Percentiles rank a stretch among this genome's conserved stretches.
Evolutionary conservation across 2,888 invertebrate genomes (phyloP).

Genomic region (Tryphoninae sp.): DNA sequence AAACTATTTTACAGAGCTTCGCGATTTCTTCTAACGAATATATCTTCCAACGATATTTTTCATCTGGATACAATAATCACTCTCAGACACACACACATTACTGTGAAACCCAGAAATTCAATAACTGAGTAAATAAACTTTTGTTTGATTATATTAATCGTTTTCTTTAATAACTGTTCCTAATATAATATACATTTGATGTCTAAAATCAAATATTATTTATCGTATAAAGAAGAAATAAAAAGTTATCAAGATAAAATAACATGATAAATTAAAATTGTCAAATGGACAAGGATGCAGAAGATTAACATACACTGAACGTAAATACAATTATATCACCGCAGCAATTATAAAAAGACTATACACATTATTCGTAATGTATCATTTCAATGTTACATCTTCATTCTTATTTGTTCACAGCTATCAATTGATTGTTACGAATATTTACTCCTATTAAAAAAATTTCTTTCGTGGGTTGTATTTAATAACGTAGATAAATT

Average conservation of each 20-base stretch:
- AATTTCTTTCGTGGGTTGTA: not conserved
- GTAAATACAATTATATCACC: constrained; percentile 42
- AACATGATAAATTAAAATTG: constrained; percentile 37
- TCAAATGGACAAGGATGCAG: constrained; percentile 38
- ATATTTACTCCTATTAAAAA: constrained; percentile 1
- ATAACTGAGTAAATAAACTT: constrained; percentile 51
- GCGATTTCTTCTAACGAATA: constrained; percentile 22
- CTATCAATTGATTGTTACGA: not conserved
- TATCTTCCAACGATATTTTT: constrained; percentile 48
- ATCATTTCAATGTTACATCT: constrained; percentile 8
- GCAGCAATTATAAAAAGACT: constrained; percentile 32
- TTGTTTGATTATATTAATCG: constrained; percentile 48
- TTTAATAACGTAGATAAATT: not conserved
- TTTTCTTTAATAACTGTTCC: constrained; percentile 24
- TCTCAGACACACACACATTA: not conserved
- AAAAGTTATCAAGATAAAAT: constrained; percentile 31
- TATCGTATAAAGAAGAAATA: constrained; percentile 30
- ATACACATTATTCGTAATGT: constrained; percentile 23
- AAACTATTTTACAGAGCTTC: constrained; percentile 12
- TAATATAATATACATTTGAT: constrained; percentile 32
- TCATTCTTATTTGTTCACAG: not conserved
- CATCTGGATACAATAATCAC: not conserved
- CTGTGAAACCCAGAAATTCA: constrained; percentile 26
- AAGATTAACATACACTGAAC: constrained; percentile 33
- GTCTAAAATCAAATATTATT: constrained; percentile 19